Conservation (phyloP, 1,140 invertebrate species). For the Anoplophora glabripennis region DNA sequence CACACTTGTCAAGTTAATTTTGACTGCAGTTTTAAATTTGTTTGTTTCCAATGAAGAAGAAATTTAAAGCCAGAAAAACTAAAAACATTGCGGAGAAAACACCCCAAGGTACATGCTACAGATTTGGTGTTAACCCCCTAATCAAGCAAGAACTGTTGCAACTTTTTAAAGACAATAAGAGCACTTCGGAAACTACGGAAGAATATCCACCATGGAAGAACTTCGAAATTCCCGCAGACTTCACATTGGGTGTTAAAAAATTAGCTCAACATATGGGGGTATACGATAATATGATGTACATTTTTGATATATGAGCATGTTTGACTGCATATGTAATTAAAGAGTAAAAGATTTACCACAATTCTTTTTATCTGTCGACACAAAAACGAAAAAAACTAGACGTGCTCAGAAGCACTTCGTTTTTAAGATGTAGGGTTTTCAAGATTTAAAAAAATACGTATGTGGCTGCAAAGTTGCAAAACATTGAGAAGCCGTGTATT, state of each 20-base stretch:
- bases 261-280: background rate
- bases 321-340: no score
- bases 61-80: conserved; percentile 5
- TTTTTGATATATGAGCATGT: conserved; percentile 1
- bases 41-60: conserved; percentile 3
- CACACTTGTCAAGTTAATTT: no score
- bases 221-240: background rate
- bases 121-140: conserved; percentile 3
- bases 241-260: background rate
- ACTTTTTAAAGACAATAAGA: background rate
- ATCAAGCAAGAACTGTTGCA: conserved; percentile 4
- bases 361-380: no score
- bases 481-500: no score
- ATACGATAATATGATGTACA: background rate
- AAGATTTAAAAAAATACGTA: no score
- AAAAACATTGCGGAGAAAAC: conserved; percentile 5
- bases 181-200: background rate
- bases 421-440: no score
- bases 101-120: background rate
- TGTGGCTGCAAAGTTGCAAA: no score
- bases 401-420: no score
- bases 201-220: background rate
- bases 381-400: no score
- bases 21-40: no score
- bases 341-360: no score